Base-by-base conservation (phyloP, 2,888 invertebrate genomes). In the Agonopterix alstromeriana region DNA sequence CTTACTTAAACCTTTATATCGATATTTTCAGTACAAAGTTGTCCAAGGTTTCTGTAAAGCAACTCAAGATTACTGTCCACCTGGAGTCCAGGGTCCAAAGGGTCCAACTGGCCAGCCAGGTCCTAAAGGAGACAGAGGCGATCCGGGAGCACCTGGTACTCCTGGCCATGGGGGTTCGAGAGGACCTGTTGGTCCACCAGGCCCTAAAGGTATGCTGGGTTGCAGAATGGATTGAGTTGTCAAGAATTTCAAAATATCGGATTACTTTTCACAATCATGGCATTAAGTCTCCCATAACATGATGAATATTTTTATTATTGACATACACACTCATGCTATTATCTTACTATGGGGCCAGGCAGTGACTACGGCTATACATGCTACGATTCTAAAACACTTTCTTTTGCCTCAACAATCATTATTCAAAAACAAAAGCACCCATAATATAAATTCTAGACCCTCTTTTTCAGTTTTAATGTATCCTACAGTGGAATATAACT, bases 21-120 rank as follows among this genome's bases (percentile, higher is more conserved):
- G n/a, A 2, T 7, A n/a, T 42, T 42, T 42, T 42, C 82, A 96
- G 95, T 92, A 94, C 66, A 93, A 94, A 67, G 94, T 94, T 1
- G 93, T 97, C 47, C 94, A 95, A 70, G 95, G 94, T 0, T 95
- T 95, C 69, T 97, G 97, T 71, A 93, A 93, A 62, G 94, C 94
- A 8, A 94, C 95, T 0, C 93, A 94, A 65, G 94, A 94, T 49
- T 95, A 94, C 69, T 97, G 96, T 61, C 94, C 94, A 0, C 91
- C 92, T 0, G 91, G 92, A 0, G 91, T 92, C 0, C 91, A 91
- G 36, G 93, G 93, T 0, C 89, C 90, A 0, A 90, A 90, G 42
- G 94, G 94, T 0, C 86, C 88, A 0, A 79, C 83, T 0, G 93
- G 93, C 0, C 66, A 77, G 5, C 86, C 90, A 0, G 93, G 94